Evolutionary conservation across 2,888 invertebrate genomes (phyloP), one percentile per base, ranked within the genome.

Genomic region (Lordiphosa andalusiaca): DNA sequence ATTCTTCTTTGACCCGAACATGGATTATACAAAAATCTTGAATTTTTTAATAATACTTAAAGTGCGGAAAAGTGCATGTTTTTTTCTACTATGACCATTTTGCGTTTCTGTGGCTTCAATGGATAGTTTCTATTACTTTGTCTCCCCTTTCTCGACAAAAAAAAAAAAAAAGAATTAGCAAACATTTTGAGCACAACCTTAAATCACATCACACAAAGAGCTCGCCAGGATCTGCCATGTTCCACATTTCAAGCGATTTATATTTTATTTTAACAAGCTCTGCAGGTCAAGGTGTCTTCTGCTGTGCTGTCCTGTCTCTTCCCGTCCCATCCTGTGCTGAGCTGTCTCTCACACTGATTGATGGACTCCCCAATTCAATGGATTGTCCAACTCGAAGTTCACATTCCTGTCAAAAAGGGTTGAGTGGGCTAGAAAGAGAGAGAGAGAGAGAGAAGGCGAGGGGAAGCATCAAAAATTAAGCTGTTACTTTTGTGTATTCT

Each of bases 401-500:
- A 19, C 19, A 46, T 53, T 49, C 51, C 40, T 30, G 9, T 30
- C 30, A 30, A 30, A 67, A 60, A 50, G 65, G 46, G 44, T 53
- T 36, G 30, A 35, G 23, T 25, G 37, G 37, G 48, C 38, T 44
- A 44, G 47, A 30, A 23, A 39, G 38, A 21, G 38, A 37, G 13
- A n/a, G 10, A 46, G 13, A 39, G 23, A 25, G 33, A 33, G 23
- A 40, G 33, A 19, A 33, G 35, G 7, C 0, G 9, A 19, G 41
- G 19, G 33, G 25, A 19, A 52, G 42, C 52, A 37, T 30, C 30
- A 49, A 53, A 66, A 66, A 67, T 67, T 67, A 66, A 66, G 68
- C 68, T 66, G 68, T 67, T 66, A 66, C 66, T 65, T 67, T 49
- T 60, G 49, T 60, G 52, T 52, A 19, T 41, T 42, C 23, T 41